These are phyloP conservation scores for Pandion haliaetus DNA, from an alignment of 2,113 vertebrate species.

Conservation along the genomic window DNA sequence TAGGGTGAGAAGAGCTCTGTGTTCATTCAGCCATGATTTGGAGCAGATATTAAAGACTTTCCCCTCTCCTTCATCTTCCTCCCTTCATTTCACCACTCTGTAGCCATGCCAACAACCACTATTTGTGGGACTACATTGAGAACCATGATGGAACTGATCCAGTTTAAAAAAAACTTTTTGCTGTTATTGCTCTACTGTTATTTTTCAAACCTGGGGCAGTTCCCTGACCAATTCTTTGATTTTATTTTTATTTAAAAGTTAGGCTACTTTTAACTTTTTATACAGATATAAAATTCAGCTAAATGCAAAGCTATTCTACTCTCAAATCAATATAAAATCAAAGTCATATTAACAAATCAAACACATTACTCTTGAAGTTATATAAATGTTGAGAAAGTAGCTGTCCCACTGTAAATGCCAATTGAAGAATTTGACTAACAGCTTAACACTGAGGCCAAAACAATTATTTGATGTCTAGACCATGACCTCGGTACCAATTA, in stretches of 20 bases:
- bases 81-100: background rate
- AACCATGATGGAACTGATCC: background rate
- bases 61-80: background rate
- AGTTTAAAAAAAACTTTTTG: background rate
- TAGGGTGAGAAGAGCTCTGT: background rate
- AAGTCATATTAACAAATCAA: background rate
- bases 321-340: background rate
- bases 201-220: background rate
- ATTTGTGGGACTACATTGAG: background rate
- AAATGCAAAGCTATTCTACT: background rate
- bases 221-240: background rate
- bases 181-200: background rate
- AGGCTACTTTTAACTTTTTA: background rate
- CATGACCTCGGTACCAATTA: background rate
- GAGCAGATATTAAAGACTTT: background rate
- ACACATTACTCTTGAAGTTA: background rate
- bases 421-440: background rate
- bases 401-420: background rate
- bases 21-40: background rate
- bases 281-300: background rate
- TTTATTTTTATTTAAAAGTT: background rate
- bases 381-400: background rate
- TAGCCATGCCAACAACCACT: background rate
- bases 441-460: background rate
- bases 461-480: background rate